A percentile compares a stretch with the other conserved stretches of the same genome.
phyloP scores from a whole-genome alignment of 2,797 vertebrate genomes.

The Allobates femoralis region DNA sequence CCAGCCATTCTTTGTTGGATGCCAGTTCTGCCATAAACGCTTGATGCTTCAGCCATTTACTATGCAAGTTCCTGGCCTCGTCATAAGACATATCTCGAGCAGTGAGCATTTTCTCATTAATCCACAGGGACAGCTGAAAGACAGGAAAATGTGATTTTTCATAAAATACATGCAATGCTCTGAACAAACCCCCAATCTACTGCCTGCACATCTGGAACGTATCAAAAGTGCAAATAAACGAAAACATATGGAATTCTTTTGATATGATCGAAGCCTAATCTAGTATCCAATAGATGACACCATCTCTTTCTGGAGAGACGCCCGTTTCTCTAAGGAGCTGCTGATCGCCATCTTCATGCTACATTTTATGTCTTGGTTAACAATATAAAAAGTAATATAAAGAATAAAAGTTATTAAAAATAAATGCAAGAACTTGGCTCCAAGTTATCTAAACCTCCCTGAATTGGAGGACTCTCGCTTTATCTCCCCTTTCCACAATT shows the following conservation, averaged over 20 bases:
- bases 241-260: slow-evolving; percentile 40
- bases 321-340: slow-evolving; percentile 22
- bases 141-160: slow-evolving; percentile 28
- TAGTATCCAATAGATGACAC: slow-evolving; percentile 18
- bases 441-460: neutral
- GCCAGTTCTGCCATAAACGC: slow-evolving; percentile 98
- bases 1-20: slow-evolving; percentile 97
- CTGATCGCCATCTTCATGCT: neutral
- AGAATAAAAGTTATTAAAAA: neutral
- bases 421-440: neutral
- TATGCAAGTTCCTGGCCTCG: slow-evolving; percentile 96
- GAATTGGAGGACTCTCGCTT: neutral
- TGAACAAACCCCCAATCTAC: neutral
- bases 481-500: neutral
- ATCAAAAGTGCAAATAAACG: slow-evolving; percentile 18
- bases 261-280: neutral
- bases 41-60: slow-evolving; percentile 98
- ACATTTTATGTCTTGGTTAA: neutral
- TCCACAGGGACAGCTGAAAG: slow-evolving; percentile 90
- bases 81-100: slow-evolving; percentile 98
- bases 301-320: neutral
- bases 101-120: slow-evolving; percentile 98
- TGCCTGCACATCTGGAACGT: slow-evolving; percentile 40
- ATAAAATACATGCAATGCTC: neutral
- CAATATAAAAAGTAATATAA: neutral